phyloP scores from a whole-genome alignment of 2,113 vertebrate species.

The Paedocypris sp. region DNA sequence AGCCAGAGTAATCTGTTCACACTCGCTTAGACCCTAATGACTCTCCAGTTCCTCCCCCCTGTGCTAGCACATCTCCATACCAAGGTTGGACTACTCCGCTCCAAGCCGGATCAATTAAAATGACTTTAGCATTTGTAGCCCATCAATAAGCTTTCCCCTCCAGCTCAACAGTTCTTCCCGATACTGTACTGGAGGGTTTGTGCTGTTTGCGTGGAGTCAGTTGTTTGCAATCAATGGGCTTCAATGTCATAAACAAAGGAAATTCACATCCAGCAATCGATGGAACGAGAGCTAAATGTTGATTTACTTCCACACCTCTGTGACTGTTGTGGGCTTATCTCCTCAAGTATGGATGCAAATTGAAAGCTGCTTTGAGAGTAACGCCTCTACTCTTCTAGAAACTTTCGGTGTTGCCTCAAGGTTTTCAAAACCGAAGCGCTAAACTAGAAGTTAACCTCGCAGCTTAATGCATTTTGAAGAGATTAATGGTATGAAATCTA shows the following conservation, averaged over 20 bases:
- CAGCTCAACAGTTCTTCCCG: conserved; percentile 52
- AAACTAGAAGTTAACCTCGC: background rate
- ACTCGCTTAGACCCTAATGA: conserved; percentile 56
- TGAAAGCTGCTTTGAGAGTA: conserved; percentile 16
- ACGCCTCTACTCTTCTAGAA: background rate
- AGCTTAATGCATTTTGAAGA: background rate
- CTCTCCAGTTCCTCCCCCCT: conserved; percentile 47
- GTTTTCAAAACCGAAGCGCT: background rate
- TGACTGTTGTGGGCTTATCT: conserved; percentile 19
- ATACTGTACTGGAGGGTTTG: conserved; percentile 41
- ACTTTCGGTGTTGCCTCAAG: conserved; percentile 1
- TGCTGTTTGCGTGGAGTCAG: conserved; percentile 38
- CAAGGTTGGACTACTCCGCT: conserved; percentile 42
- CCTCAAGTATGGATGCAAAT: conserved; percentile 20
- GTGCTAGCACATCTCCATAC: conserved; percentile 28
- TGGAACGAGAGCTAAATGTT: conserved; percentile 32
- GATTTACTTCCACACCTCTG: conserved; percentile 32
- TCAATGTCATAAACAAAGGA: conserved; percentile 55
- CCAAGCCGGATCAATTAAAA: conserved; percentile 70
- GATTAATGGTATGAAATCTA: background rate
- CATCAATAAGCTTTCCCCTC: conserved; percentile 63
- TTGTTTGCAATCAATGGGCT: conserved; percentile 50
- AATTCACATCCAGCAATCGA: conserved; percentile 29
- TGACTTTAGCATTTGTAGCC: conserved; percentile 61
- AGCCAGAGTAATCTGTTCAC: conserved; percentile 60